Conservation (phyloP, 2,797 vertebrate genomes). For the Cynodonichthys magdalenae region DNA sequence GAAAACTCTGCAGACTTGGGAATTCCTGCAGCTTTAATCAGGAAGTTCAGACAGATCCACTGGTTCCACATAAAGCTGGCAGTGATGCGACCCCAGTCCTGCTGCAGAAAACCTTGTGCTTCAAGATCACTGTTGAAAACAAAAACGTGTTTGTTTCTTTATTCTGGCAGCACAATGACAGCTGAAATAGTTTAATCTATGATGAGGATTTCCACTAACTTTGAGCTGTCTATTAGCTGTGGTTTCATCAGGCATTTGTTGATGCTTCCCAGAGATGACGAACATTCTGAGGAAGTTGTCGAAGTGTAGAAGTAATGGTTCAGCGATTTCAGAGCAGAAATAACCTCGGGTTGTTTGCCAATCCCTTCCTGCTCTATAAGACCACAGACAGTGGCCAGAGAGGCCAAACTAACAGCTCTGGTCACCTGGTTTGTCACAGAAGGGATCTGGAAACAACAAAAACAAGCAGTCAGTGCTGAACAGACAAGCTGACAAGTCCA, state of each 20-base stretch:
- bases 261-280: conserved; percentile 59
- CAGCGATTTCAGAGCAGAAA: conserved; percentile 69
- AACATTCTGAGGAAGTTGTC: conserved; percentile 39
- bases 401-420: conserved; percentile 83
- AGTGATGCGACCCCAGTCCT: conserved; percentile 89
- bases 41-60: conserved; percentile 88
- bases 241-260: conserved; percentile 85
- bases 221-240: conserved; percentile 44
- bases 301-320: conserved; percentile 75
- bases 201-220: conserved; percentile 47
- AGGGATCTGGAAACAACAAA: conserved; percentile 67
- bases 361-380: conserved; percentile 64
- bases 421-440: conserved; percentile 83
- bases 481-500: neutral
- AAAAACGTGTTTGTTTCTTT: neutral
- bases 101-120: conserved; percentile 70
- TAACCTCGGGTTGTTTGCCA: conserved; percentile 58
- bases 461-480: conserved; percentile 12
- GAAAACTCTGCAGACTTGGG: conserved; percentile 38
- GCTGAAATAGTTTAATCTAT: neutral
- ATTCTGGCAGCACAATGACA: neutral
- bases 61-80: conserved; percentile 87
- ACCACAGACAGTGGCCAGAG: conserved; percentile 83
- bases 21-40: conserved; percentile 67
- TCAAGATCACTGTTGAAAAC: conserved; percentile 70